phyloP scores from a whole-genome alignment of 2,888 invertebrate species.

The Tiphia femorata region DNA sequence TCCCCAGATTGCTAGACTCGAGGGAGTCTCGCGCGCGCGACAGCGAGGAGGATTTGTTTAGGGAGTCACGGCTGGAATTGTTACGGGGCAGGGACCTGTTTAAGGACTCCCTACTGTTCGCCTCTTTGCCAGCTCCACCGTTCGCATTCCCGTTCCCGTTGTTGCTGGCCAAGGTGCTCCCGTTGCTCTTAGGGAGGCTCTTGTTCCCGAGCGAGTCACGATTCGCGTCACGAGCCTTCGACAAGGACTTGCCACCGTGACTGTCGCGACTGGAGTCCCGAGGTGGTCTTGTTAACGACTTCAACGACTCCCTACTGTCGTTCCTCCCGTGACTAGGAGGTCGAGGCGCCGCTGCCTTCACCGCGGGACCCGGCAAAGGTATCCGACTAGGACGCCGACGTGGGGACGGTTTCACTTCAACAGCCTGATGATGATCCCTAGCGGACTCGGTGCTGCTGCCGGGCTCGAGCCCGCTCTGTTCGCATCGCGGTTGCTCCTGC shows the following conservation, averaged over 20 bases:
- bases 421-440: conserved; percentile 72
- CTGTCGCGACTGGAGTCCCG: conserved; percentile 63
- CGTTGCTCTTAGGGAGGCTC: conserved; percentile 50
- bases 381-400: conserved; percentile 78
- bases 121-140: conserved; percentile 39
- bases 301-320: conserved; percentile 64
- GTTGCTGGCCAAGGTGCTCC: conserved; percentile 24
- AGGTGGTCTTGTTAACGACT: conserved; percentile 57
- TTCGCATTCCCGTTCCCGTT: conserved; percentile 17
- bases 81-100: conserved; percentile 62
- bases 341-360: conserved; percentile 74
- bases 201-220: conserved; percentile 63
- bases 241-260: conserved; percentile 52
- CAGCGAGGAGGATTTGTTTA: conserved; percentile 62
- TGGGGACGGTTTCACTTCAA: conserved; percentile 64
- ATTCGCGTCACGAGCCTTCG: conserved; percentile 57
- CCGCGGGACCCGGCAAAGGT: conserved; percentile 73
- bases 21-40: conserved; percentile 63
- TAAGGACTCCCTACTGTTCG: conserved; percentile 57
- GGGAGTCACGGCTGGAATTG: conserved; percentile 60
- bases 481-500: conserved; percentile 59
- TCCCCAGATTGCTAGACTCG: conserved; percentile 55
- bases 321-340: conserved; percentile 70
- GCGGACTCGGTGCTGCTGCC: conserved; percentile 78
- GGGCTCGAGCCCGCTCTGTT: conserved; percentile 70